phyloP scores from a whole-genome alignment of 2,888 invertebrate species.

The Torymus texanus region DNA sequence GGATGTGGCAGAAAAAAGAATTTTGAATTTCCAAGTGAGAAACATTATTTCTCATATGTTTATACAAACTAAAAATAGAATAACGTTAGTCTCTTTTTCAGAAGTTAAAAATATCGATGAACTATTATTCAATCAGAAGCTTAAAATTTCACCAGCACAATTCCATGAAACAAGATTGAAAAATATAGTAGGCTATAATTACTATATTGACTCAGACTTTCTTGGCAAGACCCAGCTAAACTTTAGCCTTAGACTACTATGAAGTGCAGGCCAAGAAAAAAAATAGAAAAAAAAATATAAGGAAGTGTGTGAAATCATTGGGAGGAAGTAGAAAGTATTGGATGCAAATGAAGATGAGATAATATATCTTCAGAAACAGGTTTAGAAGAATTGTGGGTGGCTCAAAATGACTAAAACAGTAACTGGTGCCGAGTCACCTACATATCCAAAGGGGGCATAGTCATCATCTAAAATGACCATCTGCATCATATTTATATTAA shows the following conservation, averaged over 20 bases:
- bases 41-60: neutral
- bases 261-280: slow-evolving; percentile 19
- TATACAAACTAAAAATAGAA: neutral
- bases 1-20: neutral
- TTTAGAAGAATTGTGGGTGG: neutral
- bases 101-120: slow-evolving; percentile 13
- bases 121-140: neutral
- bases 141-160: slow-evolving; percentile 2
- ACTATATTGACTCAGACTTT: slow-evolving; percentile 65
- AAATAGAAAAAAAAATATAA: slow-evolving; percentile 12
- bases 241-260: slow-evolving; percentile 35
- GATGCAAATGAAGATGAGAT: slow-evolving; percentile 3
- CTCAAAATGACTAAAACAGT: slow-evolving; percentile 12
- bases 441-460: neutral
- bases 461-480: neutral
- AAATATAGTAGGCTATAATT: slow-evolving; percentile 63
- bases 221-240: slow-evolving; percentile 59
- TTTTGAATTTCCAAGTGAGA: neutral
- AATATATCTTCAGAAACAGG: slow-evolving; percentile 2
- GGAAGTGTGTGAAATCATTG: neutral
- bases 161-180: slow-evolving; percentile 45
- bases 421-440: neutral
- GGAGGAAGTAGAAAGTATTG: slow-evolving; percentile 26
- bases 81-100: neutral
- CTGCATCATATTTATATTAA: slow-evolving; percentile 69